Evolutionary conservation across 2,888 invertebrate genomes (phyloP), one percentile per base, ranked within the genome.

Genomic region (Xanthia togata): DNA sequence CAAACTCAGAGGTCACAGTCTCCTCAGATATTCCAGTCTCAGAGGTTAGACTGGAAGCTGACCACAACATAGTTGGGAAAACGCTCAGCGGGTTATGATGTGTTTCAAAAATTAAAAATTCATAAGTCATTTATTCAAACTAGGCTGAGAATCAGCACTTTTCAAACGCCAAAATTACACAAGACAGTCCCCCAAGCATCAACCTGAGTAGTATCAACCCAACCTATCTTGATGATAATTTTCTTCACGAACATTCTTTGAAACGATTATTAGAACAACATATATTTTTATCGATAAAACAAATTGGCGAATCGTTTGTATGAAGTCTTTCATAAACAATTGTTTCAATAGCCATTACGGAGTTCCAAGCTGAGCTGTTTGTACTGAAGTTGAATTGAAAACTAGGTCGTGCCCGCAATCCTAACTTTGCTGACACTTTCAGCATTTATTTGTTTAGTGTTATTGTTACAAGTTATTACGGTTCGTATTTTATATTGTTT

Each of bases 361-460:
- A 68, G 59, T 63, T 81, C 14, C 38, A 31, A 80, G 72, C 84
- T 73, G 47, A 63, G 60, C n/a, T 70, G 35, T 69, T 78, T 12
- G 44, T 17, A 41, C 23, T 55, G 11, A 76, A 73, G 50, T 84
- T 70, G 38, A 64, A 69, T 60, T 68, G 70, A 57, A 71, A 81
- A 84, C 76, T 81, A 69, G 70, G n/a, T 73, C 76, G 73, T 73
- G 76, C 62, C 26, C 57, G 35, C 72, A 70, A 84, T 73, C n/a
- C 62, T 59, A 78, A 84, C 75, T 82, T 77, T 71, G 57, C 20
- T 57, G 50, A 50, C 41, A 65, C 64, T n/a, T n/a, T 69, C 38
- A 20, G 60, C 57, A 73, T 72, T 82, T 78, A 78, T 77, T 76
- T 76, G 70, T 75, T 79, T 65, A 73, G 47, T 65, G 23, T 75